These are phyloP conservation scores for Philopedon plagiatum DNA, from an alignment of 2,888 invertebrate genomes.

Conservation along the genomic window DNA sequence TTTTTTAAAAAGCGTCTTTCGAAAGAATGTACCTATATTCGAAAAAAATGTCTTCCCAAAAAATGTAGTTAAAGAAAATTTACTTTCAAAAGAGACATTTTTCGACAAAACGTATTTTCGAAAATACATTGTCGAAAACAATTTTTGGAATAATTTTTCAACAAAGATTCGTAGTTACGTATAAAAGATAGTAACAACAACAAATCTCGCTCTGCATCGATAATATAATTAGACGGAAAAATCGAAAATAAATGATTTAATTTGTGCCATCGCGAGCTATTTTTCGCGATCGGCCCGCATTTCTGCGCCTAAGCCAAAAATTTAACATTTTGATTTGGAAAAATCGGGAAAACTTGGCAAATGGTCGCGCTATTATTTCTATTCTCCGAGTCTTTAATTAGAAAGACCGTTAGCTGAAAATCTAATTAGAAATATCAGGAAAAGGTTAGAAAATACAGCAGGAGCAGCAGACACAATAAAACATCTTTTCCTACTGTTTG, in stretches of 20 bases:
- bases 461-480: slow-evolving; percentile 45
- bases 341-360: slow-evolving; percentile 59
- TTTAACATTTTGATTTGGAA: slow-evolving; percentile 69
- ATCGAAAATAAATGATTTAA: slow-evolving; percentile 37
- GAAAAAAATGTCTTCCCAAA: too few species aligned
- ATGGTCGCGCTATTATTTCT: slow-evolving; percentile 51
- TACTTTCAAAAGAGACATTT: too few species aligned
- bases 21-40: too few species aligned
- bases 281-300: slow-evolving; percentile 55
- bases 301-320: slow-evolving; percentile 64
- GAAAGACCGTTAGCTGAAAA: slow-evolving; percentile 51
- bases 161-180: too few species aligned
- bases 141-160: too few species aligned
- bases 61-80: too few species aligned
- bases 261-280: slow-evolving; percentile 46
- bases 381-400: slow-evolving; percentile 50
- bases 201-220: too few species aligned
- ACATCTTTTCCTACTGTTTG: slow-evolving; percentile 16
- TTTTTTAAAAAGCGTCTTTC: too few species aligned
- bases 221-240: slow-evolving; percentile 19
- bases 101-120: too few species aligned
- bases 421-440: slow-evolving; percentile 53
- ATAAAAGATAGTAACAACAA: too few species aligned
- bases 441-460: slow-evolving; percentile 51
- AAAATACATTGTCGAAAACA: too few species aligned